A percentile compares a stretch with the other conserved stretches of the same genome.
These are phyloP conservation scores for Hippocampus guttulatus DNA, from an alignment of 2,113 vertebrate genomes.

Conservation along the genomic window DNA sequence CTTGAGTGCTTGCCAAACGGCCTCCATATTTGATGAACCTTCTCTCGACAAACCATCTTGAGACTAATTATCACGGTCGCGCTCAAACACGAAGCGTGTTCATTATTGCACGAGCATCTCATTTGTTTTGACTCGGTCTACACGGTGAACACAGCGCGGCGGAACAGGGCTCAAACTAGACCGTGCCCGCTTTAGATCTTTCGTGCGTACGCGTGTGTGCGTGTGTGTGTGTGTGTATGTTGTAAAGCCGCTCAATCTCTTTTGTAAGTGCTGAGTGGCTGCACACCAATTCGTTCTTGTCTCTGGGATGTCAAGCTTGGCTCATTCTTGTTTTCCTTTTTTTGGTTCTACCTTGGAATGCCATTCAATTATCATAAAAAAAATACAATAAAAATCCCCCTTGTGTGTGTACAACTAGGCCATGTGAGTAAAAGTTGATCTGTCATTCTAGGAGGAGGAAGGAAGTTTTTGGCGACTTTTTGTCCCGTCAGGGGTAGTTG, in stretches of 20 bases:
- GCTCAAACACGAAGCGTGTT: conserved; percentile 66
- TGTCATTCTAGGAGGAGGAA: neutral
- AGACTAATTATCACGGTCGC: conserved; percentile 70
- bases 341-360: conserved; percentile 53
- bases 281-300: conserved; percentile 11
- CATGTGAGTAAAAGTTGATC: conserved; percentile 15
- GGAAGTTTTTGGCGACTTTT: neutral
- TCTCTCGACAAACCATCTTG: conserved; percentile 60
- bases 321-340: conserved; percentile 42
- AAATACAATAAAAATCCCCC: neutral
- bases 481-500: neutral
- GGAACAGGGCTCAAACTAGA: conserved; percentile 28
- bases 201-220: neutral
- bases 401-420: conserved; percentile 35
- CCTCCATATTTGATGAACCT: conserved; percentile 68
- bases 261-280: neutral
- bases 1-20: conserved; percentile 64
- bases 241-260: neutral
- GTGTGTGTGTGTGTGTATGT: no score
- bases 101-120: conserved; percentile 62
- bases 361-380: conserved; percentile 45
- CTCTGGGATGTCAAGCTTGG: conserved; percentile 31
- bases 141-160: conserved; percentile 50
- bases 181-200: conserved; percentile 30
- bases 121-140: conserved; percentile 65